phyloP scores from a whole-genome alignment of 2,113 vertebrate genomes.

The Ammodytes marinus region DNA sequence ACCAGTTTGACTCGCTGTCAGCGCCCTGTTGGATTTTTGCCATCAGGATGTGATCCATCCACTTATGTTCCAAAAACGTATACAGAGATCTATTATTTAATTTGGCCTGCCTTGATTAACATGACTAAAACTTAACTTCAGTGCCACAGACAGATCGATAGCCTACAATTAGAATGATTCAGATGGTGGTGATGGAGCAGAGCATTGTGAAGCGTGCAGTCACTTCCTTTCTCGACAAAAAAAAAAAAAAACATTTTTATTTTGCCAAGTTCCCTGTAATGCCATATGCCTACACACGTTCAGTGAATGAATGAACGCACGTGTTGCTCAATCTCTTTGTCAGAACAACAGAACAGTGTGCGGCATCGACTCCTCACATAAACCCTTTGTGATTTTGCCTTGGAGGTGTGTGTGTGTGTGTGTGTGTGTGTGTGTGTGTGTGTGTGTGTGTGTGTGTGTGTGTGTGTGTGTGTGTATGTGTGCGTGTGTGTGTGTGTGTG shows the following conservation, averaged over 20 bases:
- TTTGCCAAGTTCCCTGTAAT: neutral
- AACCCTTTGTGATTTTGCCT: neutral
- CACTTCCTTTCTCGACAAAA: neutral
- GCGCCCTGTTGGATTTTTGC: neutral
- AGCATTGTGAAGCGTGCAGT: neutral
- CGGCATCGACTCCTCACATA: slow-evolving; percentile 14
- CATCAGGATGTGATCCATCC: neutral
- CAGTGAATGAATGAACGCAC: neutral
- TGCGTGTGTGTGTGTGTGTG: neutral
- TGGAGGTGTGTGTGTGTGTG: neutral
- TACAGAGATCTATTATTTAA: too few species aligned
- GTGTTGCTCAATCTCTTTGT: slow-evolving; percentile 50
- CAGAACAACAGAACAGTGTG: neutral
- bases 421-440: slow-evolving; percentile 8
- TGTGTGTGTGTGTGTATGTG: neutral
- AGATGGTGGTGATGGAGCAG: too few species aligned
- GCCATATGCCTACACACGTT: slow-evolving; percentile 27
- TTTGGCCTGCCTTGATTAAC: too few species aligned
- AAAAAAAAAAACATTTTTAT: neutral
- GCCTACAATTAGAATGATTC: too few species aligned
- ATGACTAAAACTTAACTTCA: neutral
- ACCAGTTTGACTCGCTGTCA: too few species aligned
- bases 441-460: slow-evolving; percentile 14
- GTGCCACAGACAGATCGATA: neutral
- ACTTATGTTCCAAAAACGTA: too few species aligned